phyloP scores from a whole-genome alignment of 1,140 invertebrate genomes.

The Thalassaphorura encarpata region DNA sequence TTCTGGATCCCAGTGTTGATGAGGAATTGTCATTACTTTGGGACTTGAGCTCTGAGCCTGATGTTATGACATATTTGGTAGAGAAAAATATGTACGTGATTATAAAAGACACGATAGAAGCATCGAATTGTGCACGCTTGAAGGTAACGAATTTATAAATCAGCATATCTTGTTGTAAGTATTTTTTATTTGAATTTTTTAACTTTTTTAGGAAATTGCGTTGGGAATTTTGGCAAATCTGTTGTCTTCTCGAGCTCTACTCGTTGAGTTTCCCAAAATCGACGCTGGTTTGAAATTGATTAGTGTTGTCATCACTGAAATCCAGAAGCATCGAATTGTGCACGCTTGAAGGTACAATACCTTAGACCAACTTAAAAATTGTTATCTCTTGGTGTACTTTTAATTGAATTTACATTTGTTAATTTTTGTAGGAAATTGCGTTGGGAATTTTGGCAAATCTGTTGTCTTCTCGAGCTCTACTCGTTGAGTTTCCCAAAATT shows the following conservation, averaged over 20 bases:
- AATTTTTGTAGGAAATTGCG: conserved; percentile 21
- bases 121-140: neutral
- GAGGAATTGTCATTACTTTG: conserved; percentile 25
- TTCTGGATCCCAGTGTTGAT: conserved; percentile 17
- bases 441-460: conserved; percentile 11
- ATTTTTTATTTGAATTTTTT: neutral
- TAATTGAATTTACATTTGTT: conserved; percentile 11
- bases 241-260: conserved; percentile 16
- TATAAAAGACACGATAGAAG: conserved; percentile 20
- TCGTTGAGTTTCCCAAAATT: no score
- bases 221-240: conserved; percentile 29
- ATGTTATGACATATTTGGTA: conserved; percentile 26
- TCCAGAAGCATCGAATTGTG: conserved; percentile 6
- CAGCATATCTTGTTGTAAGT: neutral
- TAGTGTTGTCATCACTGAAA: conserved; percentile 1
- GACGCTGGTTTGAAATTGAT: conserved; percentile 22
- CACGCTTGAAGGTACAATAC: conserved; percentile 24
- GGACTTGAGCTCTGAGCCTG: conserved; percentile 30
- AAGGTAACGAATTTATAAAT: neutral
- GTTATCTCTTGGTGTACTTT: conserved; percentile 14
- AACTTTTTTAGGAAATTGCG: conserved; percentile 25
- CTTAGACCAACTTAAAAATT: conserved; percentile 9
- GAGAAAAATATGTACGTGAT: conserved; percentile 20
- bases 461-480: neutral
- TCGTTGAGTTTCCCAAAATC: conserved; percentile 16